These are phyloP conservation scores for Malaclemys terrapin DNA, from an alignment of 2,113 vertebrate species.

Conservation along the genomic window DNA sequence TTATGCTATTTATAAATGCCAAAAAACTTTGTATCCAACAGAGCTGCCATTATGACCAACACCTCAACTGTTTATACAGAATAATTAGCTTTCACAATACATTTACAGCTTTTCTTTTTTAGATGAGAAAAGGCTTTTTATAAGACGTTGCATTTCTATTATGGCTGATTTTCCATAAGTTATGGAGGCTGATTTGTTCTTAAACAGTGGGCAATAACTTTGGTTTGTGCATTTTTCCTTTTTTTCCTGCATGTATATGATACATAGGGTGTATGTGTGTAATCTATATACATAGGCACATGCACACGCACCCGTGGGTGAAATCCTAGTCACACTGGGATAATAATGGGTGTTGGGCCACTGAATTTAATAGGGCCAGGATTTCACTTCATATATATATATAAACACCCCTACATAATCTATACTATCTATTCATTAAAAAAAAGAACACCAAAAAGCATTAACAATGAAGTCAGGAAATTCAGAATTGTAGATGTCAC, in stretches of 20 bases:
- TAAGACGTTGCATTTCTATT: not conserved
- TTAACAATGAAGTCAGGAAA: not conserved
- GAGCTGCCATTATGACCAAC: not conserved
- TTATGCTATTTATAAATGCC: not conserved
- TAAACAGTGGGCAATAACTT: not conserved
- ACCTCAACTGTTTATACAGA: not conserved
- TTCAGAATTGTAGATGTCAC: not conserved
- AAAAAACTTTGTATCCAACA: not conserved
- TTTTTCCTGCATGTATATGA: not conserved
- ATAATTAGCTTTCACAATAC: slow-evolving; percentile 11
- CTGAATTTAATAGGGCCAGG: not conserved
- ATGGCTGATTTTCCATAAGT: not conserved
- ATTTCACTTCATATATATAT: not conserved
- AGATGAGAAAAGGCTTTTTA: not conserved
- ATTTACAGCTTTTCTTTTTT: not conserved
- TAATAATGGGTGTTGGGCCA: not conserved
- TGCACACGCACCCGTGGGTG: not conserved
- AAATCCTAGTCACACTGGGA: not conserved
- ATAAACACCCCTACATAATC: not conserved
- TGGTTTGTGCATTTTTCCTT: not conserved
- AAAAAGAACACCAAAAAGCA: not conserved
- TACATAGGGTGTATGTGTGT: not conserved
- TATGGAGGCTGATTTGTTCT: not conserved
- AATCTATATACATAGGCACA: not conserved
- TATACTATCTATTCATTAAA: not conserved